Conservation (phyloP, 2,797 vertebrate genomes). For the Bufotes viridis region DNA sequence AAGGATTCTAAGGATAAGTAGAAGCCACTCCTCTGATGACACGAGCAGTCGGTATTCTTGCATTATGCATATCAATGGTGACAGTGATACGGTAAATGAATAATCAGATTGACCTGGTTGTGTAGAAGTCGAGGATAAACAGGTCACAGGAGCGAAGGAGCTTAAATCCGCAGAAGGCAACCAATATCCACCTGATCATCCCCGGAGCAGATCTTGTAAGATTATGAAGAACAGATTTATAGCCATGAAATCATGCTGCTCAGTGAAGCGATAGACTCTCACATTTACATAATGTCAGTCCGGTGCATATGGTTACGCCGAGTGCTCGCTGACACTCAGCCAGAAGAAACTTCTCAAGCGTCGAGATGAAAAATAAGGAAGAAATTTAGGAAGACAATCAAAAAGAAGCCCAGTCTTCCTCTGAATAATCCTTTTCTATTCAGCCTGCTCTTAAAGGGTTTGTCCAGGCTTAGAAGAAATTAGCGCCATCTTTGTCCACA, state of each 20-base stretch:
- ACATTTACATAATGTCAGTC: constrained; percentile 38
- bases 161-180: constrained; percentile 51
- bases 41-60: not conserved
- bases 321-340: not conserved
- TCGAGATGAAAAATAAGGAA: too few relatives aligned
- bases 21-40: not conserved
- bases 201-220: constrained; percentile 53
- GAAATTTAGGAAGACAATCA: too few relatives aligned
- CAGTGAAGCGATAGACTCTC: not conserved
- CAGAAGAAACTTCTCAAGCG: too few relatives aligned
- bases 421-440: too few relatives aligned
- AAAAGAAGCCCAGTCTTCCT: too few relatives aligned
- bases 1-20: not conserved
- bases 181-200: constrained; percentile 41
- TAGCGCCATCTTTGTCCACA: too few relatives aligned
- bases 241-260: constrained; percentile 25
- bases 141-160: not conserved
- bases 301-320: not conserved
- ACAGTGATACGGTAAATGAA: not conserved
- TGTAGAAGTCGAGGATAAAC: not conserved
- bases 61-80: not conserved
- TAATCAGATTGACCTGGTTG: constrained; percentile 8
- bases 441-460: too few relatives aligned
- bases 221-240: constrained; percentile 35
- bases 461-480: too few relatives aligned